Evolutionary conservation across 2,888 invertebrate genomes (phyloP), one percentile per base, ranked within the genome.

Genomic region (Chrysolina americana): DNA sequence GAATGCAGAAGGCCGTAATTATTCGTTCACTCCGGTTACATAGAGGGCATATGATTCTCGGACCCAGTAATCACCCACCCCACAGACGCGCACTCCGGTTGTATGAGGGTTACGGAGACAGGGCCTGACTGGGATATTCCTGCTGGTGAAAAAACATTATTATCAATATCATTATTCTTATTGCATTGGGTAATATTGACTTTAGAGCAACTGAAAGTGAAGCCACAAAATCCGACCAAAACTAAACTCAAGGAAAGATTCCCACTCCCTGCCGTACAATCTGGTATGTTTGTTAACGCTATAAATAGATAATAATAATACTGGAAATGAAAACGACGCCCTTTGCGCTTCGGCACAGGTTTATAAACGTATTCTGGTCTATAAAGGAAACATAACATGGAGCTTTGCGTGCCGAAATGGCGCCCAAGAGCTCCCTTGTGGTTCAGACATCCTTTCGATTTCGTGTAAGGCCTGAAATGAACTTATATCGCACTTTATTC

Each of bases 361-460:
- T 86, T 86, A 86, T 86, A 87, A 86, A 87, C 85, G 86, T 83
- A 87, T 87, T 87, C 84, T 81, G 85, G 86, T 85, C 85, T 84
- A 86, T 87, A 87, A 87, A 87, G 85, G 86, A 85, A 83, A 83
- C 85, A 85, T 86, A 86, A 86, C 86, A 85, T 85, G 84, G 84
- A 85, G 83, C 85, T 83, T 81, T 77, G 84, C 80, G 79, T 81
- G 83, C 81, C 83, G 83, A 84, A 85, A 86, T 85, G 85, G 86
- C 86, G 83, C 80, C 85, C 82, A 81, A 84, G 70, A 72, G 72
- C 69, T 75, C 75, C 75, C 75, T 70, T 62, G 72, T 28, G 75
- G 66, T 70, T 75, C 70, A 75, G 70, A 72, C 72, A 69, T 70
- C 69, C 71, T 75, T 75, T 75, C 75, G 75, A 75, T 78, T 77